A percentile compares a stretch with the other conserved stretches of the same genome.
Conservation (phyloP, 2,888 invertebrate genomes). For the Ditula angustiorana region DNA sequence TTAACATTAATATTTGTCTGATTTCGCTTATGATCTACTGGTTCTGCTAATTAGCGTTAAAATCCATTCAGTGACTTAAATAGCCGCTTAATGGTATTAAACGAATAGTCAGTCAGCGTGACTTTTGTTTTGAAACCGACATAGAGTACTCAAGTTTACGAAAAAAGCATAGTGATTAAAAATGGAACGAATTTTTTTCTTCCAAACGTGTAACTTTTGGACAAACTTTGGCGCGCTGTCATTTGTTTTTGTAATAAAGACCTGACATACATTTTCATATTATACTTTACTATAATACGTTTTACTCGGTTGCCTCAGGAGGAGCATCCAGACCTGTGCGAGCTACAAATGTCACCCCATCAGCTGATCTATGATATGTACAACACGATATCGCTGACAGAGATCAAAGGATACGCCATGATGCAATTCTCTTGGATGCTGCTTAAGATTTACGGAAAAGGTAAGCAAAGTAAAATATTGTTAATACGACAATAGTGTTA, state of each 20-base stretch:
- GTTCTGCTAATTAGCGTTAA: not conserved
- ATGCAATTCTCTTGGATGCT: slow-evolving; percentile 96
- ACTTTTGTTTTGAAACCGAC: too few relatives aligned
- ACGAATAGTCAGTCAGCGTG: too few relatives aligned
- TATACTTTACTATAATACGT: not conserved
- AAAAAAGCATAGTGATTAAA: too few relatives aligned
- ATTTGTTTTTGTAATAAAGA: too few relatives aligned
- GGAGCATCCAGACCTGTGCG: slow-evolving; percentile 88
- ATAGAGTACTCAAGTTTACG: too few relatives aligned
- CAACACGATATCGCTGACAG: slow-evolving; percentile 91
- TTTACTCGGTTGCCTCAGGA: slow-evolving; percentile 77
- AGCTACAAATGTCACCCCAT: slow-evolving; percentile 91
- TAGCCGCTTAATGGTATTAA: not conserved
- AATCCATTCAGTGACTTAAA: not conserved
- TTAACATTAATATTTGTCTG: too few relatives aligned
- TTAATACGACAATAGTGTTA: too few relatives aligned
- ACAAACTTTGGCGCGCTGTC: too few relatives aligned
- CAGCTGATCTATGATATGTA: slow-evolving; percentile 93
- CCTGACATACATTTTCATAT: not conserved
- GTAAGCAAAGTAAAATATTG: slow-evolving; percentile 68
- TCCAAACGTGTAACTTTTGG: too few relatives aligned
- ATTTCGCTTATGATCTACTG: too few relatives aligned
- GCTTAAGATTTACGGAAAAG: slow-evolving; percentile 90
- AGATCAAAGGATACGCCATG: slow-evolving; percentile 95
- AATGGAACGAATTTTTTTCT: too few relatives aligned